Conservation (phyloP, 1,140 invertebrate species). For the Platyura marginata region DNA sequence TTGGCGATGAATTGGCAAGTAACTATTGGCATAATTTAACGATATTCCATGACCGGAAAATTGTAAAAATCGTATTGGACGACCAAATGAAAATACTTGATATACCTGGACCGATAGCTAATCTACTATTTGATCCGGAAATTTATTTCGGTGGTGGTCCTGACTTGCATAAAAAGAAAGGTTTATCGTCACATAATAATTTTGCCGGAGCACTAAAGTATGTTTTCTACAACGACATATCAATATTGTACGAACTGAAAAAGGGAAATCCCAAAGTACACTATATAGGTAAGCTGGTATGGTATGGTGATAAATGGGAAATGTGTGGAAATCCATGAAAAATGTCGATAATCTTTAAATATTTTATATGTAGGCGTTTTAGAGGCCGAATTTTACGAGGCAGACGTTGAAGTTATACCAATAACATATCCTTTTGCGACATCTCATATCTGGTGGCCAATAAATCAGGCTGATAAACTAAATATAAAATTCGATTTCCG, state of each 20-base stretch:
- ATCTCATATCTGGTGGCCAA: slow-evolving; percentile 71
- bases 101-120: slow-evolving; percentile 48
- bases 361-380: slow-evolving; percentile 48
- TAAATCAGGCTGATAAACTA: slow-evolving; percentile 46
- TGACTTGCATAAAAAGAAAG: slow-evolving; percentile 53
- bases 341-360: too few species aligned
- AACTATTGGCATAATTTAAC: slow-evolving; percentile 82
- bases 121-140: slow-evolving; percentile 80
- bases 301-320: too few species aligned
- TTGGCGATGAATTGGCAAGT: slow-evolving; percentile 47
- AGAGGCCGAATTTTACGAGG: slow-evolving; percentile 63
- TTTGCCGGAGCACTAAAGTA: slow-evolving; percentile 76
- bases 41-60: slow-evolving; percentile 54
- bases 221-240: slow-evolving; percentile 82
- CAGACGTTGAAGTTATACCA: slow-evolving; percentile 70
- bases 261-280: slow-evolving; percentile 65
- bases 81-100: slow-evolving; percentile 43
- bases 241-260: slow-evolving; percentile 72
- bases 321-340: too few species aligned
- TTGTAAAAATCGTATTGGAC: slow-evolving; percentile 54
- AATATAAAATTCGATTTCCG: slow-evolving; percentile 77
- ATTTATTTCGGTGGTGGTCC: slow-evolving; percentile 80
- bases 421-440: slow-evolving; percentile 81
- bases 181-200: slow-evolving; percentile 39
- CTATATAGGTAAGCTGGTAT: slow-evolving; percentile 39